Base-by-base conservation (phyloP, 2,888 invertebrate genomes). In the Tenthredo mesomela region DNA sequence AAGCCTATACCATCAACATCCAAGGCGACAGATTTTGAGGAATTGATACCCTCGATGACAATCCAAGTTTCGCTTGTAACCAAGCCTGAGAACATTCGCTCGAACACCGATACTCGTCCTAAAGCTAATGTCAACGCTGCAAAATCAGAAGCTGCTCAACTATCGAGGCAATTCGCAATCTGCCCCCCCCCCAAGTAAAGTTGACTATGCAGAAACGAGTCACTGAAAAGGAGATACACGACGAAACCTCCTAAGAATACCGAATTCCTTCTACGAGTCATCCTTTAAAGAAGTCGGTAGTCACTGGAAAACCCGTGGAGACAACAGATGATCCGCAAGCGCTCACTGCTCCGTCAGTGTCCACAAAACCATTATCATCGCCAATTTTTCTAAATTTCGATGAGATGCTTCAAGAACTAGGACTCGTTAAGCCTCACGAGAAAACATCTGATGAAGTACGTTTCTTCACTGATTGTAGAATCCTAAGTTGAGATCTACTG, bases 391-490 rank as follows among this genome's bases (percentile, higher is more conserved):
- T 58, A 21, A 54, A 15, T 5, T 78, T 78, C 7, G 58, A 78
- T 58, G 58, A 50, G 0, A 0, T 54, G n/a, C 10, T 54, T 0
- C 25, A n/a, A 29, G 54, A 54, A 6, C 1, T 78, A 0, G 33
- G 33, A 54, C 29, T 54, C 6, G 5, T 18, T 3, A 40, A 25
- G 25, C 40, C 43, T 1, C 6, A 2, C 0, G 25, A n/a, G 0
- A 1, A 18, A 2, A 9, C 73, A 2, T 21, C 25, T 12, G 43
- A 43, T 3, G 18, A 29, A n/a, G 0, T 33, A 9, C 6, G 15
- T 2, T 85, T 73, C 21, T n/a, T 82, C 18, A 75, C 78, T 0
- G 83, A 85, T n/a, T 58, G 83, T 10, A 47, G 86, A 43, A 77
- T 87, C 9, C 6, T 84, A 12, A 84, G 33, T 15, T 33, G 75